Evolutionary conservation across 37 sponge, comb jelly and placozoan species (phyloP).

Genomic region (Dysidea cf. avara): DNA sequence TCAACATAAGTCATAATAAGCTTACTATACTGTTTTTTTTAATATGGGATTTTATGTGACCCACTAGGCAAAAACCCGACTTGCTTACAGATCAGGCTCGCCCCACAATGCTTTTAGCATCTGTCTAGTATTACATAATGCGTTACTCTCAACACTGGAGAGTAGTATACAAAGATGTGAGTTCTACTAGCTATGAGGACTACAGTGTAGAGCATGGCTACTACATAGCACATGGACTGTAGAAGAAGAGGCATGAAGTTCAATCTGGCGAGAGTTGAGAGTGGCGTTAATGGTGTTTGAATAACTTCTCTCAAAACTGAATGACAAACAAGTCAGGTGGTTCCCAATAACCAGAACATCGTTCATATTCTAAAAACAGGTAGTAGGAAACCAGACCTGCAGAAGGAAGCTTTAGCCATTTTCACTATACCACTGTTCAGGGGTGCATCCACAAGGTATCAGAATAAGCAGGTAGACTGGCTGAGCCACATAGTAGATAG

Average conservation of each 20-base stretch:
- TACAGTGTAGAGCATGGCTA: neutral
- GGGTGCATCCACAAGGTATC: conserved; percentile 5
- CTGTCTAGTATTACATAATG: too few relatives aligned
- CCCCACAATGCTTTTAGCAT: too few relatives aligned
- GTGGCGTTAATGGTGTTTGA: conserved; percentile 10
- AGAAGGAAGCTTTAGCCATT: conserved; percentile 10
- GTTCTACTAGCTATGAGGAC: too few relatives aligned
- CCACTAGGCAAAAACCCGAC: too few relatives aligned
- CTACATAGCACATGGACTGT: conserved; percentile 9
- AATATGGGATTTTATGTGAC: too few relatives aligned
- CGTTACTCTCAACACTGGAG: too few relatives aligned
- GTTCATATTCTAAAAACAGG: conserved; percentile 20
- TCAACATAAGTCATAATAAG: too few relatives aligned
- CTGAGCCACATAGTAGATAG: conserved; percentile 2
- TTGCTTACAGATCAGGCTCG: too few relatives aligned
- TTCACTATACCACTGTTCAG: neutral
- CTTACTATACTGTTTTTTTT: too few relatives aligned
- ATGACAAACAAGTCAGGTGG: conserved; percentile 4
- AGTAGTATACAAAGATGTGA: conserved; percentile 25
- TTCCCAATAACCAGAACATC: conserved; percentile 7
- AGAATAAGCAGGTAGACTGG: conserved; percentile 28
- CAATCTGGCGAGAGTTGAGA: conserved; percentile 33
- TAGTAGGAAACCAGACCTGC: too few relatives aligned
- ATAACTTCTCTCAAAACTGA: neutral
- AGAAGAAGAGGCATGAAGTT: neutral